These are phyloP conservation scores for Perccottus glenii DNA, from an alignment of 2,113 vertebrate species.

Conservation along the genomic window DNA sequence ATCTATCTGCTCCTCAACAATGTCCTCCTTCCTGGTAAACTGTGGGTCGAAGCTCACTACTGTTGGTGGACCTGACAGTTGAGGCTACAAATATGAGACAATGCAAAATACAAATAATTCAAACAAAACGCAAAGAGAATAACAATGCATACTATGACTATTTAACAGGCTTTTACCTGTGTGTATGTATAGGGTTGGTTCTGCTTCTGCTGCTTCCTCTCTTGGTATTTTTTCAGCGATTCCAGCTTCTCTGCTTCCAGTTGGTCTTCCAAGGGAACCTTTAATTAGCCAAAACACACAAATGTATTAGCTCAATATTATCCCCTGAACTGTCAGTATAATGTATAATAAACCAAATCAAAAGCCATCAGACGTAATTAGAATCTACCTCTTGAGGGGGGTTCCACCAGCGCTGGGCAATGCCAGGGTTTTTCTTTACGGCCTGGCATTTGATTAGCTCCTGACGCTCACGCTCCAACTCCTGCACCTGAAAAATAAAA, in stretches of 20 bases:
- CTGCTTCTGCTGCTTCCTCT: slow-evolving; percentile 88
- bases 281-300: neutral
- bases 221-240: slow-evolving; percentile 92
- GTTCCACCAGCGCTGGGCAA: slow-evolving; percentile 97
- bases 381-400: slow-evolving; percentile 89
- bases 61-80: slow-evolving; percentile 56
- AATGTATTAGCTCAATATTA: neutral
- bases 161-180: slow-evolving; percentile 63
- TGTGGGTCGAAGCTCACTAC: slow-evolving; percentile 70
- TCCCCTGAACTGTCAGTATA: neutral
- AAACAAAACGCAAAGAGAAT: neutral
- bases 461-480: slow-evolving; percentile 92
- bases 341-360: neutral
- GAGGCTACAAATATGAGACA: slow-evolving; percentile 42
- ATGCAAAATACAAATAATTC: neutral
- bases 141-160: too few species aligned
- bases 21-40: slow-evolving; percentile 82
- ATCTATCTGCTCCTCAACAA: slow-evolving; percentile 92
- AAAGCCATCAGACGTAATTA: neutral
- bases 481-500: slow-evolving; percentile 66
- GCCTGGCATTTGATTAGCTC: slow-evolving; percentile 95
- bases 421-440: slow-evolving; percentile 93
- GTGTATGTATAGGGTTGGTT: slow-evolving; percentile 32
- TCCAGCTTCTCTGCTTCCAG: slow-evolving; percentile 90
- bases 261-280: slow-evolving; percentile 87